Evolutionary conservation across 2,888 invertebrate genomes (phyloP).

Genomic region (Perizoma flavofasciatum): DNA sequence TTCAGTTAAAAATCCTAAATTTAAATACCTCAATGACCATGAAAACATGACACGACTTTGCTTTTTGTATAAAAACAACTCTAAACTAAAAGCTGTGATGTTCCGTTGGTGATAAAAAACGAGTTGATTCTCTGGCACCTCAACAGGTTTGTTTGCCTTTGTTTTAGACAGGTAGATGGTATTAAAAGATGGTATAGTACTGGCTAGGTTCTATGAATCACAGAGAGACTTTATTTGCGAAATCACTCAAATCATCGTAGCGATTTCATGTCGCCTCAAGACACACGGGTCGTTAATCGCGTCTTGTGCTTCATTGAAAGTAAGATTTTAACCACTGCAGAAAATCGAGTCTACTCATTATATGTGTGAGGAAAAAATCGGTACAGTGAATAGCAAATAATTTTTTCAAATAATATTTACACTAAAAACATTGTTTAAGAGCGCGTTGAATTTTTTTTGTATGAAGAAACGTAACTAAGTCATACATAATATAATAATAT

Average conservation of each 20-base stretch:
- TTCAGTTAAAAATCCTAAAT: constrained; percentile 4
- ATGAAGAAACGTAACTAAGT: background rate
- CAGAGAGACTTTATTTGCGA: background rate
- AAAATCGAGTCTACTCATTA: no score
- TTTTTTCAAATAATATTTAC: no score
- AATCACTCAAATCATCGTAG: no score
- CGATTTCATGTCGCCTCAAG: no score
- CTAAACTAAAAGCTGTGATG: constrained; percentile 23
- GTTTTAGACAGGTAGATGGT: constrained; percentile 10
- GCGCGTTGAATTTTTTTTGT: constrained; percentile 22
- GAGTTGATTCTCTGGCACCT: constrained; percentile 17
- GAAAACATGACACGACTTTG: constrained; percentile 34
- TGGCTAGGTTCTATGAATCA: background rate
- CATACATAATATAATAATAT: no score
- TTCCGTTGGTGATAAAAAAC: constrained; percentile 16
- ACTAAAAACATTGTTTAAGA: background rate
- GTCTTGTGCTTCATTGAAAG: no score
- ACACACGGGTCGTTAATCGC: no score
- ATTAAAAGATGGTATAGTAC: background rate
- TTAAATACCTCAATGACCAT: constrained; percentile 27
- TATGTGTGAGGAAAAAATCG: no score
- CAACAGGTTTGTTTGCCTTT: constrained; percentile 8
- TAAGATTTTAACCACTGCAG: no score
- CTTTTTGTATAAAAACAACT: constrained; percentile 33
- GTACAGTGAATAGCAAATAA: no score